These are phyloP conservation scores for Limosa lapponica DNA, from an alignment of 2,797 vertebrate genomes.

Conservation along the genomic window DNA sequence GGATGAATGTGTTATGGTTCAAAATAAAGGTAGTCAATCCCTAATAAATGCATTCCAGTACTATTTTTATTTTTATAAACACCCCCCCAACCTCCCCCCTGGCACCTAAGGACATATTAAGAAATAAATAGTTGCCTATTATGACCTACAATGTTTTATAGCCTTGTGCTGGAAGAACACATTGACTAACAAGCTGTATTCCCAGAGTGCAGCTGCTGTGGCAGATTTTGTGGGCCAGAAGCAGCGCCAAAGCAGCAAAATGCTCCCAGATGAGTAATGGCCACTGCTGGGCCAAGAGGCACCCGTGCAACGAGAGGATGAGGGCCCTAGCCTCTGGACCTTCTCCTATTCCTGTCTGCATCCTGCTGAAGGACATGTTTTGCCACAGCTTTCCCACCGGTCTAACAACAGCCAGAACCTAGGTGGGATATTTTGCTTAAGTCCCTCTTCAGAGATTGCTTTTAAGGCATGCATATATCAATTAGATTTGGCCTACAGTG, in stretches of 20 bases:
- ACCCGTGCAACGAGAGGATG: rapidly evolving
- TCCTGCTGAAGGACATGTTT: not conserved
- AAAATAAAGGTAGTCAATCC: conserved; percentile 33
- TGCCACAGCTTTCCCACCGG: not conserved
- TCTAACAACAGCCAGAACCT: not conserved
- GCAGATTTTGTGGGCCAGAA: not conserved
- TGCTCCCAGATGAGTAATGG: not conserved
- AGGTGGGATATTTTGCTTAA: not conserved
- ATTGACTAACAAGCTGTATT: conserved; percentile 1
- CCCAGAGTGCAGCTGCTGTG: not conserved
- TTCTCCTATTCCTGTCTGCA: not conserved
- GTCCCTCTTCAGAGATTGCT: not conserved
- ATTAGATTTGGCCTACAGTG: not conserved
- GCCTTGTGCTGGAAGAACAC: not conserved
- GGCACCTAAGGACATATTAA: not conserved
- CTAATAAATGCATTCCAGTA: conserved; percentile 23
- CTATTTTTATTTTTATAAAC: not conserved
- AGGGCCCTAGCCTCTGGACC: not conserved
- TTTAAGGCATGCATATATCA: not conserved
- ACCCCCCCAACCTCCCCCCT: not conserved
- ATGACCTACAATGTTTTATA: not conserved
- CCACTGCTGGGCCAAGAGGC: not conserved
- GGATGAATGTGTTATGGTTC: not conserved
- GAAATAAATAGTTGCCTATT: conserved; percentile 37
- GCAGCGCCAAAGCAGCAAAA: not conserved